Percentiles rank a stretch among this genome's conserved stretches.
Conservation (phyloP, 2,797 vertebrate genomes). For the Lindbergichthys nudifrons region DNA sequence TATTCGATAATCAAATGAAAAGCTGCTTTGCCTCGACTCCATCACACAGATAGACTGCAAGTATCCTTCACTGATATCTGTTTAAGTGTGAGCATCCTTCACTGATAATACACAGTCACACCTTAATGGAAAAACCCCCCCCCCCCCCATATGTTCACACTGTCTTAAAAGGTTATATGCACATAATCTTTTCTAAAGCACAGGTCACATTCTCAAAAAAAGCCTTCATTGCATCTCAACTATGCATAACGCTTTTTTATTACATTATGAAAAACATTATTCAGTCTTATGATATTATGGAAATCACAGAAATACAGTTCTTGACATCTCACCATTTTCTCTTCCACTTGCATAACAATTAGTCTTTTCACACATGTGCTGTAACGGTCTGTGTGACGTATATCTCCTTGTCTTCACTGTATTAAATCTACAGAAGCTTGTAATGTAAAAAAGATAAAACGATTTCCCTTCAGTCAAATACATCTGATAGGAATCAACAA, state of each 20-base stretch:
- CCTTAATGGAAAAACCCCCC: constrained; percentile 9
- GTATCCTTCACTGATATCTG: constrained; percentile 12
- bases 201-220: background rate
- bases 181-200: background rate
- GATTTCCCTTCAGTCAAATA: background rate
- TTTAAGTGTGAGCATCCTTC: constrained; percentile 16
- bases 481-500: constrained; percentile 10
- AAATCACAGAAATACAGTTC: background rate
- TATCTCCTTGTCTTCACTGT: no score
- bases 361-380: no score
- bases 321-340: background rate
- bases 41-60: constrained; percentile 24
- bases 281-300: background rate
- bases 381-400: no score
- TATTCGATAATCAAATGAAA: constrained; percentile 48
- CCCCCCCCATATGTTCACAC: constrained; percentile 13
- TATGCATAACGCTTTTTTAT: background rate
- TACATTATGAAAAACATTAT: background rate
- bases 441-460: no score
- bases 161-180: background rate
- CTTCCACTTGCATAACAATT: background rate
- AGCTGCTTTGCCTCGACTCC: constrained; percentile 22
- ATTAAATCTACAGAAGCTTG: no score
- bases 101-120: constrained; percentile 7
- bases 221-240: background rate